Conservation (phyloP, 2,113 vertebrate species). For the Dromiciops gliroides region DNA sequence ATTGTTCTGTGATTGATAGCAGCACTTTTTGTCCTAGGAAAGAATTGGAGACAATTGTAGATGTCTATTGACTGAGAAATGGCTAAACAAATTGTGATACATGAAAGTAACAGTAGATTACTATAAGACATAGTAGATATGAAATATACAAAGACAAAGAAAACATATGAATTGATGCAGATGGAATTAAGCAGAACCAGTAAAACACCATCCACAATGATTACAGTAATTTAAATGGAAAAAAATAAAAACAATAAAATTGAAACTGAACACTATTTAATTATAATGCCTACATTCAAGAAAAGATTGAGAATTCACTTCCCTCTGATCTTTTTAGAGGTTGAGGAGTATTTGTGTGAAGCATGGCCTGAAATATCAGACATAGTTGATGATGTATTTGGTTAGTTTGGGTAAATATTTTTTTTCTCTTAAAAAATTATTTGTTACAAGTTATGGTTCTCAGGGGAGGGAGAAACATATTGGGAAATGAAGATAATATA, state of each 20-base stretch:
- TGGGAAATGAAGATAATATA: neutral
- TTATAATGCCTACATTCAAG: neutral
- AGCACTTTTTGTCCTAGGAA: neutral
- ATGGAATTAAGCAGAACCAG: neutral
- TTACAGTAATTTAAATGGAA: neutral
- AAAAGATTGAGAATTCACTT: neutral
- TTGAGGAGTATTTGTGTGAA: neutral
- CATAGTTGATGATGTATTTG: neutral
- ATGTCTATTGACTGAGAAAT: neutral
- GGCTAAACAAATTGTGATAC: neutral
- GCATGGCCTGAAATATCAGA: neutral
- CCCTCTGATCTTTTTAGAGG: neutral
- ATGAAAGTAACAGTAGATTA: neutral
- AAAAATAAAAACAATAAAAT: neutral
- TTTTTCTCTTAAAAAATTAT: neutral
- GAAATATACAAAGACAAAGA: neutral
- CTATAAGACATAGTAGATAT: neutral
- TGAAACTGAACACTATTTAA: neutral
- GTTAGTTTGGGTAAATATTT: neutral
- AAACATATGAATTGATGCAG: neutral
- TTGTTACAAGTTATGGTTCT: neutral
- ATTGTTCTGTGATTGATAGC: neutral
- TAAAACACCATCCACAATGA: neutral
- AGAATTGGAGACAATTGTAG: neutral
- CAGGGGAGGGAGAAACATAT: neutral